Evolutionary conservation across 2,888 invertebrate genomes (phyloP).

Genomic region (Drosophila recens): DNA sequence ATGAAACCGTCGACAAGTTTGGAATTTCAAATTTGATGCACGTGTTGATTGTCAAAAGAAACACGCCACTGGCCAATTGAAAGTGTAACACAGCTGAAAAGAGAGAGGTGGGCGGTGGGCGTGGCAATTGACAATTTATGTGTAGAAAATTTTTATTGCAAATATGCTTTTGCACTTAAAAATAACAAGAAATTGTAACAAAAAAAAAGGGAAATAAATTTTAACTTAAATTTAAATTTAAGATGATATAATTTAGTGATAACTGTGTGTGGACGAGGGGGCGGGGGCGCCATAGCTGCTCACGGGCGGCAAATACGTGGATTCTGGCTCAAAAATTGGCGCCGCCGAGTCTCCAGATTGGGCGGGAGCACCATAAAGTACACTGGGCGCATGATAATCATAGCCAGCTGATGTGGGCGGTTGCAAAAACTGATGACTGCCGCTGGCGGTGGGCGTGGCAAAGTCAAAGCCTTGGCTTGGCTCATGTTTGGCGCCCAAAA

Average conservation of each 20-base stretch:
- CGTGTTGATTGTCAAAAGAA: slow-evolving; percentile 20
- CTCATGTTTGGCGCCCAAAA: slow-evolving; percentile 82
- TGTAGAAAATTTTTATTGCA: slow-evolving; percentile 5
- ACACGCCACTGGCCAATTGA: slow-evolving; percentile 14
- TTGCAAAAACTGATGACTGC: slow-evolving; percentile 60
- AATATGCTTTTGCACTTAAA: background rate
- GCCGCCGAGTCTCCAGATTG: slow-evolving; percentile 63
- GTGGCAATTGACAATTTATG: slow-evolving; percentile 17
- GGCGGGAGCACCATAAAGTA: slow-evolving; percentile 63
- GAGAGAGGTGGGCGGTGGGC: slow-evolving; percentile 36
- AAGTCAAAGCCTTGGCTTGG: slow-evolving; percentile 51
- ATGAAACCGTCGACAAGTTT: slow-evolving; percentile 20
- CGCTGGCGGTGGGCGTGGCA: slow-evolving; percentile 43
- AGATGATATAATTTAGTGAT: slow-evolving; percentile 55
- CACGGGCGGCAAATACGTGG: slow-evolving; percentile 66
- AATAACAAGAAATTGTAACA: slow-evolving; percentile 10
- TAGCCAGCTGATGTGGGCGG: slow-evolving; percentile 66
- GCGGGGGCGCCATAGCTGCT: slow-evolving; percentile 59
- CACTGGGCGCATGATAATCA: slow-evolving; percentile 65
- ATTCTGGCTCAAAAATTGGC: slow-evolving; percentile 70
- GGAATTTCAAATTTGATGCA: slow-evolving; percentile 37
- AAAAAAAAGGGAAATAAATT: background rate
- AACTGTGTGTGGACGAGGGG: slow-evolving; percentile 58
- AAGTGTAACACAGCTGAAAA: slow-evolving; percentile 16
- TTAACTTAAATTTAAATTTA: background rate